Base-by-base conservation (phyloP, 1,140 invertebrate genomes). In the Lordiphosa stackelbergi region DNA sequence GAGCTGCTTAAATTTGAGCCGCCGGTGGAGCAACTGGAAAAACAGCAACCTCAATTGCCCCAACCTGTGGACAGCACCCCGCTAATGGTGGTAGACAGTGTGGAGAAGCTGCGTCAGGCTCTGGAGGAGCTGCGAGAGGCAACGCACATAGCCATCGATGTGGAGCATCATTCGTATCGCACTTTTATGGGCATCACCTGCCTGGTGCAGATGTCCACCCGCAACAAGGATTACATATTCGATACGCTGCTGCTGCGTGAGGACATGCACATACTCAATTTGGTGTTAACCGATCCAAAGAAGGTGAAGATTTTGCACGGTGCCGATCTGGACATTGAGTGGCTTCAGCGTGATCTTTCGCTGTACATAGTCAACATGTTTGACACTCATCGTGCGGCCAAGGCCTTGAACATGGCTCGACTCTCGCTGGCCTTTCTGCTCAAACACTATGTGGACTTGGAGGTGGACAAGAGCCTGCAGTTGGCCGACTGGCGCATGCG, bases 321-420 rank as follows among this genome's bases (percentile, higher is more conserved):
- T 36, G 94, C 95, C 0, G 93, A 97, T 54, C 90, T 83, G 41
- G 98, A 99, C 87, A 91, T 99, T 31, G 88, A 93, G 13, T 99
- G 98, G 98, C 88, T 99, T 13, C 98, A 99, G 87, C 90, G 96
- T 42, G 98, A 99, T 90, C 93, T 99, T 53, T 95, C 96, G 0
- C 69, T 99, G 0, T 99, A 99, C 85, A 87, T 99, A 11, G 97
- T 99, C 0, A 98, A 98, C 75, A 93, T 99, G 92, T 99, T 99
- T 88, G 98, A 99, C 86, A 99, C 98, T 0, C 92, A 96, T 86
- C 92, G 95, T 77, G 97, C 97, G 0, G 93, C 96, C 0, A 92
- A 93, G 64, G 88, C 92, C 0, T 89, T 99, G 0, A 90, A 91
- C n/a, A 90, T 95, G 61, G 89, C 92, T 0, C 91, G 92, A 28